Conservation (phyloP, 2,797 vertebrate species). For the Spea hammondii region DNA sequence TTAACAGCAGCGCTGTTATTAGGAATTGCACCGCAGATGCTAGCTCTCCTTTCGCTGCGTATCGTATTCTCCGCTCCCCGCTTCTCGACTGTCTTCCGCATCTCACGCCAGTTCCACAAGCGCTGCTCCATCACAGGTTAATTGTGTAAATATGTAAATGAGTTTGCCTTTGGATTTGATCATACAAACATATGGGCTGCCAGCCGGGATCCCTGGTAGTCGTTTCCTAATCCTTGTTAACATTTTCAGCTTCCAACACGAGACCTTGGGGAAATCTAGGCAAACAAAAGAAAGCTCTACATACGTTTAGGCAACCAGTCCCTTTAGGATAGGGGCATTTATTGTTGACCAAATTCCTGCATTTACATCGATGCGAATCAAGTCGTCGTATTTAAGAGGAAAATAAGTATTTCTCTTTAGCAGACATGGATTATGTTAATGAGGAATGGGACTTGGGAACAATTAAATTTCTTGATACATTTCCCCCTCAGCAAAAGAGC, state of each 20-base stretch:
- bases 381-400: not conserved
- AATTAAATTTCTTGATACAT: not conserved
- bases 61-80: slow-evolving; percentile 21
- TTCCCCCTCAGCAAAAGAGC: not conserved
- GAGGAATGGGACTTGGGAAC: not conserved
- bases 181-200: slow-evolving; percentile 51
- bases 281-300: slow-evolving; percentile 37
- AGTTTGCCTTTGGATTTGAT: slow-evolving; percentile 52
- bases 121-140: slow-evolving; percentile 31
- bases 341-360: slow-evolving; percentile 20
- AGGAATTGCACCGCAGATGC: not conserved
- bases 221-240: slow-evolving; percentile 50
- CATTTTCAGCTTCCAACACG: slow-evolving; percentile 46
- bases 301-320: slow-evolving; percentile 24
- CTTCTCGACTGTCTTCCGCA: slow-evolving; percentile 9
- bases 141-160: slow-evolving; percentile 50
- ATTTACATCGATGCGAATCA: not conserved
- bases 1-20: too few species aligned
- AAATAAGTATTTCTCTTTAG: not conserved
- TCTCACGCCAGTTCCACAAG: slow-evolving; percentile 29
- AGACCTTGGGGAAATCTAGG: slow-evolving; percentile 39
- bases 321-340: not conserved
- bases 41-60: not conserved
- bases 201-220: slow-evolving; percentile 41
- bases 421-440: not conserved